phyloP scores from a whole-genome alignment of 1,140 invertebrate genomes.

The Elymnias hypermnestra region DNA sequence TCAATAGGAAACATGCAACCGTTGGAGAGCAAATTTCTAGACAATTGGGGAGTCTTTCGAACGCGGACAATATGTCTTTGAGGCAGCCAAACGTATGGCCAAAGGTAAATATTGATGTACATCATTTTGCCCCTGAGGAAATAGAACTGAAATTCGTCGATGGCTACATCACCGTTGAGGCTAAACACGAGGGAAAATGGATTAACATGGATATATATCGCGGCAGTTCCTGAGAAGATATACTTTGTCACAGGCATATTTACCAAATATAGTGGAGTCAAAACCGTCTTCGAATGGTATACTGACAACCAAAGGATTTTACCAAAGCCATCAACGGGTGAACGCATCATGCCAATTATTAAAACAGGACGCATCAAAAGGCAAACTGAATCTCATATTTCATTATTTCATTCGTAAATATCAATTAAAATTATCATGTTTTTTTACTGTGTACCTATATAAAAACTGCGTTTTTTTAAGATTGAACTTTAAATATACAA shows the following conservation, averaged over 20 bases:
- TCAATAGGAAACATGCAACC: no score
- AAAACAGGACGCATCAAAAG: conserved; percentile 56
- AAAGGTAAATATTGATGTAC: conserved; percentile 87
- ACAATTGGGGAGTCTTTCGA: conserved; percentile 41
- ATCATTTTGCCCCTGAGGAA: conserved; percentile 90
- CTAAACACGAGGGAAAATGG: conserved; percentile 85
- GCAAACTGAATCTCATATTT: conserved; percentile 16
- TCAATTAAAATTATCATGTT: background rate
- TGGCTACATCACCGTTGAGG: conserved; percentile 80
- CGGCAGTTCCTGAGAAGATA: conserved; percentile 85
- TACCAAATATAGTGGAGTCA: conserved; percentile 81
- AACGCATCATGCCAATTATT: conserved; percentile 54
- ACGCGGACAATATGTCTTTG: conserved; percentile 40
- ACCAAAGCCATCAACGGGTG: conserved; percentile 46
- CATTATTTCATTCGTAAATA: background rate
- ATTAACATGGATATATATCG: conserved; percentile 84
- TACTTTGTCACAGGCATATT: conserved; percentile 81
- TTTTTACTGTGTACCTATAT: background rate
- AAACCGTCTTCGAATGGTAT: conserved; percentile 86
- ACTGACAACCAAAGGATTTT: conserved; percentile 78
- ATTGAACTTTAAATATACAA: no score
- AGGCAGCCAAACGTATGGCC: conserved; percentile 34
- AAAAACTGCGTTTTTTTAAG: no score
- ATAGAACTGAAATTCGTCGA: conserved; percentile 88
- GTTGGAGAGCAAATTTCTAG: conserved; percentile 32